Base-by-base conservation (phyloP, 2,797 vertebrate species). In the Coregonus ussuriensis region DNA sequence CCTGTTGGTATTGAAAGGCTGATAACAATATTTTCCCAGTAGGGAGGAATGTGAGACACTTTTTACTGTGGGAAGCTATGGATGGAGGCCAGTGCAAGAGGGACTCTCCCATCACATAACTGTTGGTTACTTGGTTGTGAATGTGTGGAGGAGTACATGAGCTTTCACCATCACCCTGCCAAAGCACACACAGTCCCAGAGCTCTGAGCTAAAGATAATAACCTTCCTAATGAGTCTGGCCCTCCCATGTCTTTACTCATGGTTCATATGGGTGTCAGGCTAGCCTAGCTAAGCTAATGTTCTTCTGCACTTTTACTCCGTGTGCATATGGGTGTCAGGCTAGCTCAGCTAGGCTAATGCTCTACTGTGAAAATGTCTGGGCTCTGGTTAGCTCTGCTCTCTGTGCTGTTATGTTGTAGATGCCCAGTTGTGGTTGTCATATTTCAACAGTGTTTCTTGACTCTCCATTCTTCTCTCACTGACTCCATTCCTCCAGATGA, bases 401-500 rank as follows among this genome's bases (percentile, higher is more conserved):
- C 14, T 68, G 29, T n/a, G 56, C 15, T 56, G 15, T 1, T 54
- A 59, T 6, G 16, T 70, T 25, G n/a, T 13, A 66, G 63, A 13
- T 66, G n/a, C 5, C 18, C 6, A 59, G 63, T 33, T 66, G 63
- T 66, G 11, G 63, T 25, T 47, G 41, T 47, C 37, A 47, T 41
- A 25, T 15, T 71, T 51, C 11, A 25, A 15, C n/a, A 51, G n/a
- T 53, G 70, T 21, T 21, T n/a, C n/a, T 51, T 51, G 5, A n/a
- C 21, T 15, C 6, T 53, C 41, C 9, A 47, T 11, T 31, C n/a
- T 37, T 29, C 31, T 76, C 16, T 59, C 53, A 62, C 15, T 59
- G 51, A 53, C 29, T 18, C 51, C 65, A 67, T 0, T 71, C 66
- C 89, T 92, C 82, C 84, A 84, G 97, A 96, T 86, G 96, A 96